A percentile compares a stretch with the other conserved stretches of the same genome.
Conservation (phyloP, 1,140 invertebrate genomes). For the Pseudomyrmex gracilis region DNA sequence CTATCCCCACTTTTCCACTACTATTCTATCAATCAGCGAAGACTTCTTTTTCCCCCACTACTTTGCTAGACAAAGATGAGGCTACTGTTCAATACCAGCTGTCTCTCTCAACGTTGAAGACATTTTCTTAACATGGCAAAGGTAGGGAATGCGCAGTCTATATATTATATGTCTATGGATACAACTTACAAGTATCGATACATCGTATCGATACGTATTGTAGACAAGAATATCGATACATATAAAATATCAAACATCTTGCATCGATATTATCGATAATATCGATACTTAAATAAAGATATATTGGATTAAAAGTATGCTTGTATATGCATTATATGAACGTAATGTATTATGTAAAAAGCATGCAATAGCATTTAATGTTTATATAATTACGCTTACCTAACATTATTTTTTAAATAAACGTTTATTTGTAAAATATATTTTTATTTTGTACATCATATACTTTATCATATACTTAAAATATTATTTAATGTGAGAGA, state of each 20-base stretch:
- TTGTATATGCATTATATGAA: neutral
- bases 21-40: no score
- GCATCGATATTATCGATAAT: constrained; percentile 34
- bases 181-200: constrained; percentile 8
- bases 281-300: constrained; percentile 18
- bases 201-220: neutral
- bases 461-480: neutral
- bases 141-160: no score
- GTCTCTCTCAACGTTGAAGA: no score
- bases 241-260: neutral
- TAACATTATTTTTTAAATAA: constrained; percentile 6
- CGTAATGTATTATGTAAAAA: neutral
- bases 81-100: no score
- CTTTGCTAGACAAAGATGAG: no score
- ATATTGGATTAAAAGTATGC: neutral
- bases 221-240: neutral
- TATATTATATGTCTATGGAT: no score
- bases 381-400: constrained; percentile 20
- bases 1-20: no score
- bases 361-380: neutral
- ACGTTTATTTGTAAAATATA: constrained; percentile 1
- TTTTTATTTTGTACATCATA: neutral
- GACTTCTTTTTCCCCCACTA: no score
- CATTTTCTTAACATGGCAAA: no score
- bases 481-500: neutral